phyloP scores from a whole-genome alignment of 2,113 vertebrate genomes.

The Romanogobio albipinnatus region DNA sequence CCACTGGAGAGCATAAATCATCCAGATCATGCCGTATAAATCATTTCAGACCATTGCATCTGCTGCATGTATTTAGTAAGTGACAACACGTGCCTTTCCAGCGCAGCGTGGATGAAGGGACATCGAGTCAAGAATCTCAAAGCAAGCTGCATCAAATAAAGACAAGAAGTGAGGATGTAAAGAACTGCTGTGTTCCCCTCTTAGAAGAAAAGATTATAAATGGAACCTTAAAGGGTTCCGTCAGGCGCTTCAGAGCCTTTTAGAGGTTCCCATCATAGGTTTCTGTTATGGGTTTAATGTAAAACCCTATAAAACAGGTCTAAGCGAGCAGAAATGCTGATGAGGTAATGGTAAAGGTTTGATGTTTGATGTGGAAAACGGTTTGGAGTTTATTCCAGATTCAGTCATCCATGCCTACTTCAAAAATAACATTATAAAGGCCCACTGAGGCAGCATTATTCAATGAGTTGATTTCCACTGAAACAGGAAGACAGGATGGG shows the following conservation, averaged over 20 bases:
- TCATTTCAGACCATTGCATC: background rate
- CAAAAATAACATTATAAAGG: background rate
- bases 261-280: too few relatives aligned
- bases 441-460: too few relatives aligned
- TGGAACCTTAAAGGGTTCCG: too few relatives aligned
- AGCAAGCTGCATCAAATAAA: background rate
- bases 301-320: background rate
- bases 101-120: background rate
- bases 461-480: too few relatives aligned
- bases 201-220: too few relatives aligned
- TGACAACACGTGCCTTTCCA: background rate
- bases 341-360: background rate
- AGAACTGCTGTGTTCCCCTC: background rate
- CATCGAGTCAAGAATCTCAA: background rate
- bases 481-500: too few relatives aligned
- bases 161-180: slow-evolving; percentile 54
- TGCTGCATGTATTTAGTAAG: background rate
- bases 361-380: background rate
- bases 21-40: background rate
- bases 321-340: background rate
- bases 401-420: background rate
- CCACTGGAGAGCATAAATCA: background rate
- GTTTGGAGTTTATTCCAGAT: background rate
- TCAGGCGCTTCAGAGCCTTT: too few relatives aligned
- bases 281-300: too few relatives aligned